Conservation (phyloP, 2,797 vertebrate genomes). For the Chaetophractus vellerosus region DNA sequence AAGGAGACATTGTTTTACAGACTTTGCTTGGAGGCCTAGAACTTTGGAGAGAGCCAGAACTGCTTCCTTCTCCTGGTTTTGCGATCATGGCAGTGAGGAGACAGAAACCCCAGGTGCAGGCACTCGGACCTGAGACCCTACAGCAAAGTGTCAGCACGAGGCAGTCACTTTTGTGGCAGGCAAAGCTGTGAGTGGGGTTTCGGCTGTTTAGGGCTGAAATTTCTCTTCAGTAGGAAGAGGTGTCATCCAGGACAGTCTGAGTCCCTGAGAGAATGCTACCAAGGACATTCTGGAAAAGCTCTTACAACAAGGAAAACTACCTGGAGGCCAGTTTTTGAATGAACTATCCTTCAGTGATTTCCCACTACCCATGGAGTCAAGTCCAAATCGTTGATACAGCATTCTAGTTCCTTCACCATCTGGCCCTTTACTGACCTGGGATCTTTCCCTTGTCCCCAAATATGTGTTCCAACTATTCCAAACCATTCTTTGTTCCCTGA, state of each 20-base stretch:
- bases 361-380: constrained; percentile 75
- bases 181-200: not conserved
- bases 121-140: not conserved
- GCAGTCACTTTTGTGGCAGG: not conserved
- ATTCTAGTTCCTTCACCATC: constrained; percentile 68
- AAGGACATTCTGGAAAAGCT: constrained; percentile 57
- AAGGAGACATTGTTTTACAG: constrained; percentile 73
- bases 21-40: constrained; percentile 71
- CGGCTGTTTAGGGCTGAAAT: not conserved
- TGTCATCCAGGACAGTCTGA: not conserved
- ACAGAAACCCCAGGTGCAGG: not conserved
- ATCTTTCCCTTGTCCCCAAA: constrained; percentile 69
- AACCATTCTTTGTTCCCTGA: constrained; percentile 64
- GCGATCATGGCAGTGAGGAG: not conserved
- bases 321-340: constrained; percentile 54
- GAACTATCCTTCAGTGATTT: constrained; percentile 77
- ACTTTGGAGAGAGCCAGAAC: constrained; percentile 39
- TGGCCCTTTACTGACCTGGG: constrained; percentile 69
- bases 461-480: constrained; percentile 59
- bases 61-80: constrained; percentile 17
- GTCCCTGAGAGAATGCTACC: not conserved
- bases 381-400: constrained; percentile 64
- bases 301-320: constrained; percentile 43
- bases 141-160: not conserved
- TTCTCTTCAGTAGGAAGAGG: constrained; percentile 59